Percentiles rank a stretch among this genome's conserved stretches.
Conservation (phyloP, 2,113 vertebrate species). For the Platichthys stellatus region DNA sequence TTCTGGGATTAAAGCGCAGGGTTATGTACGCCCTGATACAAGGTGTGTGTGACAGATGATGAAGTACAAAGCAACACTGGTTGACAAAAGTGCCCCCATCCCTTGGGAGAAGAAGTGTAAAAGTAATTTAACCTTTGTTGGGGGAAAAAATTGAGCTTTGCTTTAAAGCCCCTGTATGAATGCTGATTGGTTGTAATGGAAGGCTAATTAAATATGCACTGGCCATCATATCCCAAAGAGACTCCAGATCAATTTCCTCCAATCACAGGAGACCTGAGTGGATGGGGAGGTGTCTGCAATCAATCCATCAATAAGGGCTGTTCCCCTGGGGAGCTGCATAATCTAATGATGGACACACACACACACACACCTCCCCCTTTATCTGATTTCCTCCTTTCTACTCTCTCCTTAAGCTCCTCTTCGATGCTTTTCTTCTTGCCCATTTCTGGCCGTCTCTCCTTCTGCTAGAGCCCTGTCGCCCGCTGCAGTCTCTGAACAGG, state of each 20-base stretch:
- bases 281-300: conserved; percentile 72
- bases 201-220: conserved; percentile 75
- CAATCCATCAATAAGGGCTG: conserved; percentile 78
- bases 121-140: conserved; percentile 45
- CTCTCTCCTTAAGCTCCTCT: conserved; percentile 20
- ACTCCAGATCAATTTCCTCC: conserved; percentile 67
- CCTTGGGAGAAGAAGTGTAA: conserved; percentile 9
- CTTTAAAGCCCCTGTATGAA: conserved; percentile 34
- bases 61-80: background rate
- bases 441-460: conserved; percentile 20
- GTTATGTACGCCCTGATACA: background rate
- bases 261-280: conserved; percentile 60
- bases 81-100: conserved; percentile 4
- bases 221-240: conserved; percentile 65
- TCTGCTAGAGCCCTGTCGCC: conserved; percentile 28
- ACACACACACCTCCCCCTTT: conserved; percentile 57
- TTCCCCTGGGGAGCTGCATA: conserved; percentile 67
- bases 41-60: background rate
- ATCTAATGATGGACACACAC: conserved; percentile 73
- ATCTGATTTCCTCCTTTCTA: conserved; percentile 59
- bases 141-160: background rate
- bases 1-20: background rate
- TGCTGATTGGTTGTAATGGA: conserved; percentile 57
- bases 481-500: conserved; percentile 6
- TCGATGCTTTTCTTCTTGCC: conserved; percentile 29